Evolutionary conservation across 2,888 invertebrate genomes (phyloP).

Genomic region (Pseudococcus jackbeardsleyi): DNA sequence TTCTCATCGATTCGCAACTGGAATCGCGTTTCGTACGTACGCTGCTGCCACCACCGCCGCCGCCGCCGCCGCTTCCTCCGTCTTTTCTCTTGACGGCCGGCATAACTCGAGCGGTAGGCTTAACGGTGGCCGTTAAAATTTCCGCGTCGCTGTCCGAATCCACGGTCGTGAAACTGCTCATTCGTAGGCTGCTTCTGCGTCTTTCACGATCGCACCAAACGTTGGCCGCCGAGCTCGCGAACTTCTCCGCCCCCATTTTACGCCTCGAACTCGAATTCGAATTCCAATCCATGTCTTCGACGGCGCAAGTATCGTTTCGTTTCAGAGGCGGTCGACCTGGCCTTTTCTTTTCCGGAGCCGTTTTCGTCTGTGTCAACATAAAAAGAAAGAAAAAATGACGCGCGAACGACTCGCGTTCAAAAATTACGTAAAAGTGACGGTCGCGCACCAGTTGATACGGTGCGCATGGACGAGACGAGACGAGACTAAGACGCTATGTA

Average conservation of each 20-base stretch:
- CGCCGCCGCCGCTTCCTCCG: not conserved
- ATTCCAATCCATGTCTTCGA: conserved; percentile 49
- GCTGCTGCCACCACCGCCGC: not conserved
- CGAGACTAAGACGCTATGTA: too few species aligned
- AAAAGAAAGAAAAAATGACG: not conserved
- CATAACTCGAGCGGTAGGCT: conserved; percentile 51
- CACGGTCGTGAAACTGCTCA: conserved; percentile 29
- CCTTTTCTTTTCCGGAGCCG: conserved; percentile 50
- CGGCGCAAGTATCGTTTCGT: not conserved
- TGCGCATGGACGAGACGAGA: too few species aligned
- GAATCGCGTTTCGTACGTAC: conserved; percentile 57
- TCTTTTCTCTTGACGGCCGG: conserved; percentile 58
- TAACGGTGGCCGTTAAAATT: not conserved
- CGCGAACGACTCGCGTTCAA: too few species aligned
- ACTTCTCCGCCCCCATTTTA: conserved; percentile 34
- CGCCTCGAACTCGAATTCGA: conserved; percentile 39
- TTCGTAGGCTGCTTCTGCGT: conserved; percentile 42
- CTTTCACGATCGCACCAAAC: conserved; percentile 49
- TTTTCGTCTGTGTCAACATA: conserved; percentile 46
- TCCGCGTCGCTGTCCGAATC: conserved; percentile 58
- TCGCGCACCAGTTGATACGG: too few species aligned
- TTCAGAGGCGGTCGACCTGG: conserved; percentile 61
- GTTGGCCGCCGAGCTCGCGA: not conserved
- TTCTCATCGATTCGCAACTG: conserved; percentile 64
- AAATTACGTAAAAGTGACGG: too few species aligned